Evolutionary conservation across 1,140 invertebrate genomes (phyloP), one percentile per base, ranked within the genome.

Genomic region (Aphelinus certus): DNA sequence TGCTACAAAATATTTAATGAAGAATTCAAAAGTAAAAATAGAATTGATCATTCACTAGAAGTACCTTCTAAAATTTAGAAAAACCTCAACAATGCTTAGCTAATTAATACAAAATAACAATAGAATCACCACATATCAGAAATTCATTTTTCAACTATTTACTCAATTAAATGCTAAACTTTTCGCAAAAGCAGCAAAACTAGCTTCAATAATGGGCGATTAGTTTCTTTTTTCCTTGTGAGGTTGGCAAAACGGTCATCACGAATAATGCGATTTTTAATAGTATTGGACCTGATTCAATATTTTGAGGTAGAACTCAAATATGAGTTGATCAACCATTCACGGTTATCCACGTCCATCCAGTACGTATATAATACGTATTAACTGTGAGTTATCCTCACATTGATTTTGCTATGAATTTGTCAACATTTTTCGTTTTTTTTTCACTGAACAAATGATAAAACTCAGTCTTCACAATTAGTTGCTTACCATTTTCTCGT

Each of bases 381-480:
- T 62, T 68, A 73, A 65, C 47, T 75, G n/a, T 57, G 26, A n/a
- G n/a, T 45, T 51, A 45, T 64, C 4, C n/a, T 63, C 7, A 51
- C 45, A 68, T 70, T 56, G 42, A 63, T 58, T 47, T 49, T 51
- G 43, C 26, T 3, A 43, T 48, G 10, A 45, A 51, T 51, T 75
- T 71, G 63, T 62, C 9, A 74, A 42, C 56, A 62, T 49, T 63
- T 68, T 46, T 58, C 55, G 53, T 68, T 68, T n/a, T 4, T 64
- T 70, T 6, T 57, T 57, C 51, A 62, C 26, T 75, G 49, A 70
- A 70, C 61, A 65, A 60, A 65, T 71, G 55, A 75, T 42, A 74
- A 70, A 61, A 71, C 26, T 75, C 73, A 70, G 68, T 66, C 62
- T 75, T 71, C 51, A 73, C 53, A 58, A 60, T 61, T 65, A 73